Evolutionary conservation across 2,797 vertebrate species (phyloP).

Genomic region (Podarcis siculus): DNA sequence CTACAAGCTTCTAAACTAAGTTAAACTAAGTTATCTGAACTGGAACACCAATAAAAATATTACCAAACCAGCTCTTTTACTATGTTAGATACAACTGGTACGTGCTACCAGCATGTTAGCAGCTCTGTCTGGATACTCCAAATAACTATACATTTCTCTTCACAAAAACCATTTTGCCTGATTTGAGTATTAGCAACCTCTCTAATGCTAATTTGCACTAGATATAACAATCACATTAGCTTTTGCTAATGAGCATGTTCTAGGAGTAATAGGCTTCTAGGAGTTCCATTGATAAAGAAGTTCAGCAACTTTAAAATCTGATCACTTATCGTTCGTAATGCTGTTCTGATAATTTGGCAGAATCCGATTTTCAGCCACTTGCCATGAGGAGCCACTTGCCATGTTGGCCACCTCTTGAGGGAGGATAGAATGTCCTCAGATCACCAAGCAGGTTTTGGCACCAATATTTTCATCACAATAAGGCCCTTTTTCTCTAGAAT

Average conservation of each 20-base stretch:
- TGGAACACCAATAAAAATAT: neutral
- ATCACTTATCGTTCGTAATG: neutral
- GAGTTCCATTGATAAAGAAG: too few species aligned
- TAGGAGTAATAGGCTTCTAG: too few species aligned
- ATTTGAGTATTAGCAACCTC: neutral
- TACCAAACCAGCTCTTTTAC: neutral
- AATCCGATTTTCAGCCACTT: neutral
- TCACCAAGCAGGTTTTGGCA: neutral
- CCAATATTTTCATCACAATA: neutral
- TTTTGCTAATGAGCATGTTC: neutral
- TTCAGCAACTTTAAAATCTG: too few species aligned
- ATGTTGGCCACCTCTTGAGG: neutral
- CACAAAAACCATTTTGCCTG: neutral
- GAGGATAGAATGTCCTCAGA: neutral
- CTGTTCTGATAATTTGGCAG: neutral
- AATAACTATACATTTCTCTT: neutral
- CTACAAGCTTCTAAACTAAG: neutral
- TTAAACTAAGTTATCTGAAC: neutral
- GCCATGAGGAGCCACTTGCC: neutral
- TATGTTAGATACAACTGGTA: neutral
- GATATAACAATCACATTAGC: neutral
- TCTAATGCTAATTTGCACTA: neutral
- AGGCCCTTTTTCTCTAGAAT: neutral
- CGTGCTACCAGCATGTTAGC: neutral
- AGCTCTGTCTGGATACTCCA: neutral